Evolutionary conservation across 2,888 invertebrate species (phyloP).

Genomic region (Tenthredo mesomela): DNA sequence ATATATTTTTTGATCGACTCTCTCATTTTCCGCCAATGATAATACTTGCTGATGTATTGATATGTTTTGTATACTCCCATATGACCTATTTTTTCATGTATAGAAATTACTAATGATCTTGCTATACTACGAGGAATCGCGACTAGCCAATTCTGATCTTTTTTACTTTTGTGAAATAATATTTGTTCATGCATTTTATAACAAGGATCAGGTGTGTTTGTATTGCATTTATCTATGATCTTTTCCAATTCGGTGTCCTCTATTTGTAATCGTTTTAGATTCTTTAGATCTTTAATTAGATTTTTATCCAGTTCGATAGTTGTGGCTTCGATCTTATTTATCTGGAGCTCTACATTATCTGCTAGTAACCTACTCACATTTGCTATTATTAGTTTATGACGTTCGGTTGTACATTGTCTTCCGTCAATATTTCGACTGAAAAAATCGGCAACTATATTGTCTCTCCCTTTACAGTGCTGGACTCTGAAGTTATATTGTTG

Average conservation of each 20-base stretch:
- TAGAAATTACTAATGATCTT: not conserved
- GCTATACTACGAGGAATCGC: constrained; percentile 11
- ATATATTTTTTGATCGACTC: constrained; percentile 48
- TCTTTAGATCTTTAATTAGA: not conserved
- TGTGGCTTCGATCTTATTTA: too few relatives aligned
- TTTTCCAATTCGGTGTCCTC: constrained; percentile 22
- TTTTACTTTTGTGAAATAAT: constrained; percentile 29
- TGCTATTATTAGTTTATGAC: not conserved
- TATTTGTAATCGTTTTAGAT: constrained; percentile 8
- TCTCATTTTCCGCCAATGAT: constrained; percentile 54
- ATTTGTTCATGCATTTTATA: too few relatives aligned
- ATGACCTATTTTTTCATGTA: constrained; percentile 54
- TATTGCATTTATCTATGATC: too few relatives aligned
- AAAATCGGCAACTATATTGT: constrained; percentile 57
- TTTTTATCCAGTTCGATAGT: too few relatives aligned
- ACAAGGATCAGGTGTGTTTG: too few relatives aligned
- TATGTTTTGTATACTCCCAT: constrained; percentile 55
- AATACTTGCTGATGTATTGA: constrained; percentile 46
- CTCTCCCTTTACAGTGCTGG: constrained; percentile 54
- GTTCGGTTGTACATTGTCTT: constrained; percentile 52
- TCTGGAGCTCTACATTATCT: not conserved
- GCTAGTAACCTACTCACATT: not conserved
- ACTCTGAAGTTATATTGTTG: constrained; percentile 53
- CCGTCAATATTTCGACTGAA: constrained; percentile 54
- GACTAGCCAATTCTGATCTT: constrained; percentile 30